A percentile compares a stretch with the other conserved stretches of the same genome.
phyloP scores from a whole-genome alignment of 2,113 vertebrate genomes.

The Neolamprologus modestus region DNA sequence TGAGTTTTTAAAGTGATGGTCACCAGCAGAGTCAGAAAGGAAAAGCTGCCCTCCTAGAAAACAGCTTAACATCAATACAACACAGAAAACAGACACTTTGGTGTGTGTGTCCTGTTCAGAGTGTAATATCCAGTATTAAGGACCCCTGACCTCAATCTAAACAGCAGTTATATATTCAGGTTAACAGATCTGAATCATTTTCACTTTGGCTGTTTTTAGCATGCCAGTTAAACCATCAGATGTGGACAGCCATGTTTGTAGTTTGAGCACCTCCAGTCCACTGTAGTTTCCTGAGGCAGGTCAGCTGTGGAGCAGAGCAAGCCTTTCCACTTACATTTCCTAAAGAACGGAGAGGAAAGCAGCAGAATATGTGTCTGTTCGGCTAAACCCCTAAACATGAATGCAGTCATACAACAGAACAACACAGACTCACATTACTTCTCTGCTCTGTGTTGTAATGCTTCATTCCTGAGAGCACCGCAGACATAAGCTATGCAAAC shows the following conservation, averaged over 20 bases:
- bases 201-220: neutral
- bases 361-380: neutral
- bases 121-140: fast-evolving
- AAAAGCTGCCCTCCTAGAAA: fast-evolving
- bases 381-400: neutral
- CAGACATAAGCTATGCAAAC: fast-evolving
- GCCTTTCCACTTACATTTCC: fast-evolving
- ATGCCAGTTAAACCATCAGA: neutral
- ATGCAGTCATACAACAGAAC: neutral
- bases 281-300: neutral
- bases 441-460: fast-evolving
- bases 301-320: fast-evolving
- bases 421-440: neutral
- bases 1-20: fast-evolving
- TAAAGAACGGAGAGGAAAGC: neutral
- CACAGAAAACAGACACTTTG: neutral
- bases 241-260: neutral
- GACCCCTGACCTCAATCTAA: fast-evolving
- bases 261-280: neutral
- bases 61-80: fast-evolving
- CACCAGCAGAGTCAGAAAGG: neutral
- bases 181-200: neutral
- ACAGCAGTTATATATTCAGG: neutral
- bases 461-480: neutral
- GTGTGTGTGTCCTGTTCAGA: neutral